Percentiles rank a stretch among this genome's conserved stretches.
Evolutionary conservation across 2,113 vertebrate genomes (phyloP).

Genomic region (Calidris pugnax): DNA sequence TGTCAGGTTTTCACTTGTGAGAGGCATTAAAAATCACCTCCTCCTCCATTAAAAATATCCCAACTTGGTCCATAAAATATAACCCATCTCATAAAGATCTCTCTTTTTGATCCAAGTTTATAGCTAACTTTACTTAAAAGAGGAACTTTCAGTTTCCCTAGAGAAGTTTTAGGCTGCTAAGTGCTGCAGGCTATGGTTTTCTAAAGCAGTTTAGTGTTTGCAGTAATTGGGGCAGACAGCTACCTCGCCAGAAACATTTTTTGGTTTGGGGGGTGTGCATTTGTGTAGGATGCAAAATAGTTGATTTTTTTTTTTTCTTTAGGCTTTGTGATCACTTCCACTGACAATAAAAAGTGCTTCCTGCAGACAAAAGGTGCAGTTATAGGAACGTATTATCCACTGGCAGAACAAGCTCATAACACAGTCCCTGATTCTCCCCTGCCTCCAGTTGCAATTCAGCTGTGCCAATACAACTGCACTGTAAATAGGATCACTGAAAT

Average conservation of each 20-base stretch:
- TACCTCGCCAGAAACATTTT: not conserved
- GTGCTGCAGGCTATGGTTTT: not conserved
- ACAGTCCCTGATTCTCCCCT: not conserved
- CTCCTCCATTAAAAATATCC: not conserved
- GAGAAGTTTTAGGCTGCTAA: not conserved
- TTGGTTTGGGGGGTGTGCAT: not conserved
- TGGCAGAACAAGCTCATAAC: not conserved
- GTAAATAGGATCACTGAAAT: not conserved
- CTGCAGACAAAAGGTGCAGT: not conserved
- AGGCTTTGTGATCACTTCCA: not conserved
- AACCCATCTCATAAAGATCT: not conserved
- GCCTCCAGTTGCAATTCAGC: not conserved
- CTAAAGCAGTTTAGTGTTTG: not conserved
- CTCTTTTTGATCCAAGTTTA: not conserved
- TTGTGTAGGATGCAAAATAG: not conserved
- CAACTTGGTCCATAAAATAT: rapidly evolving
- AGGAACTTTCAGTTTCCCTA: not conserved
- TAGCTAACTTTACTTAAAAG: not conserved
- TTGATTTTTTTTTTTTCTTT: rapidly evolving
- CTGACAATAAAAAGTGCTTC: not conserved
- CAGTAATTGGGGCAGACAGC: not conserved
- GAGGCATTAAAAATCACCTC: not conserved
- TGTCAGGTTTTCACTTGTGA: not conserved
- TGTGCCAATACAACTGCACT: not conserved
- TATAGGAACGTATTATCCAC: rapidly evolving